Base-by-base conservation (phyloP, 2,113 vertebrate genomes). In the Pseudois nayaur region DNA sequence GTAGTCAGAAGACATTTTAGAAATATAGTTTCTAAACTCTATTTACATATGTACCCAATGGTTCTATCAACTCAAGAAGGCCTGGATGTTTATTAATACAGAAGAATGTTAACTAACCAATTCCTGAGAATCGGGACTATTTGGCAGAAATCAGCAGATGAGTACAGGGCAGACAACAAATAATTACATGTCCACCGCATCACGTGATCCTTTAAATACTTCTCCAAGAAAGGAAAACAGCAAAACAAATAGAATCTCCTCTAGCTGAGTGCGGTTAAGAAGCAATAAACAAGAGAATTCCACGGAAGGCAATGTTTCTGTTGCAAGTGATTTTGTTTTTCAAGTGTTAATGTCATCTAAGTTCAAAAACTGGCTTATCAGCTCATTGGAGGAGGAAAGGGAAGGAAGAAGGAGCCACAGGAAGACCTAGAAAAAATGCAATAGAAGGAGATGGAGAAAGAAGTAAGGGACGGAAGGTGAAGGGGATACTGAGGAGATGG, bases 241-340 rank as follows among this genome's bases (percentile, higher is more conserved):
- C 16, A 50, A 93, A 96, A 74, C 40, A 29, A 60, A 84, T 55
- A 43, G 23, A 8, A 36, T 78, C 83, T 94, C 76, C 60, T 83
- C 78, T 71, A 43, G 89, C 86, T 87, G 74, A 94, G 15, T 86
- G 55, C 62, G 76, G 82, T 89, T 92, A 87, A 95, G 84, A 83
- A 78, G 71, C 67, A 94, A 86, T 90, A 87, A 93, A 83, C 45
- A 94, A n/a, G 52, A 52, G 60, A 95, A 91, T 67, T 89, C 89
- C 40, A 43, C 0, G 29, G 60, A 92, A 95, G 54, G 78, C 88
- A 90, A 92, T 48, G 55, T 14, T 92, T 23, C 59, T 90, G 21
- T 85, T 97, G 91, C 45, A 86, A 89, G 36, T 91, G 71, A 87
- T 85, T 95, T 96, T 94, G 59, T 97, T 95, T 97, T 90, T 89